Evolutionary conservation across 2,888 invertebrate genomes (phyloP), one percentile per base, ranked within the genome.

Genomic region (Idaea dimidiata): DNA sequence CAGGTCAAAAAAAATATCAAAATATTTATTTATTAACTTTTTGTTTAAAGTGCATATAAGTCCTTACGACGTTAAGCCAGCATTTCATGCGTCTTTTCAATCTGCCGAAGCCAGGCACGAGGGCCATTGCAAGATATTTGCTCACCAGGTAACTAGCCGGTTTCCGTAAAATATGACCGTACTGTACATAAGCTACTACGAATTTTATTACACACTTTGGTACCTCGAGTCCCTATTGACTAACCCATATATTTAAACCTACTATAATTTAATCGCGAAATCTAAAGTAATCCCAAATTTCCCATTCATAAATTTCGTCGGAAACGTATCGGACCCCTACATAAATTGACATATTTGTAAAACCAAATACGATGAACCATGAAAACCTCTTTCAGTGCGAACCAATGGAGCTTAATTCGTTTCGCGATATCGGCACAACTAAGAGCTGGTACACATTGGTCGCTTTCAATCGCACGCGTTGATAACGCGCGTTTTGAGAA

Each of bases 341-440:
- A 67, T 63, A 65, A 67, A 65, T 65, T 63, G 64, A 70, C 67
- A 67, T 72, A 69, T 72, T 73, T 66, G 69, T 59, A 67, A 65
- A 61, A 66, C 62, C 69, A 61, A 60, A 65, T 63, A 74, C 67
- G 63, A n/a, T 72, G 75, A 73, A 67, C 75, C 74, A 67, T 76
- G 67, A 73, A 72, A 67, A 69, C 69, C 67, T 67, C 67, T 62
- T 66, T 69, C 66, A 66, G 62, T 69, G 62, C 72, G 67, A 71
- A 69, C 72, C 78, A 72, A 77, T 78, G 72, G 79, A 73, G 76
- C 75, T 78, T 77, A 75, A 81, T 80, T 78, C 80, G 70, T 73
- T 71, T 72, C 72, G 74, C 62, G 69, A 14, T 3, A 68, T 75
- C 73, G 72, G 58, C 17, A 17, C 24, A 18, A 59, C 17, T 54